phyloP scores from a whole-genome alignment of 2,113 vertebrate genomes.

The Fulica atra region DNA sequence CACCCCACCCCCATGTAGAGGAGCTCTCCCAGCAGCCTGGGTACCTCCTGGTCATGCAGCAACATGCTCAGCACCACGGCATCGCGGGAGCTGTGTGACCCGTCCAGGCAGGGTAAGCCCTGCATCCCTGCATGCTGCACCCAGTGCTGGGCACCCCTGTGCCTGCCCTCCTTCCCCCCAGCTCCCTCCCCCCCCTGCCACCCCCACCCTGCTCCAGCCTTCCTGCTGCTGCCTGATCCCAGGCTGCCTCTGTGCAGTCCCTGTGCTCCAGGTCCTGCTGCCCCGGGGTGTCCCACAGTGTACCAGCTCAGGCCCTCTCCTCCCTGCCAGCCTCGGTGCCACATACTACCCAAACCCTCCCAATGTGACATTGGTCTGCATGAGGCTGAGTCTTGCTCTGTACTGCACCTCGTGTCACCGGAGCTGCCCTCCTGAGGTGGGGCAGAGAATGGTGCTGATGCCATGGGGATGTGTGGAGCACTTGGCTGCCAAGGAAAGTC shows the following conservation, averaged over 20 bases:
- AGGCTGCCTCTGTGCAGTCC: not conserved
- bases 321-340: not conserved
- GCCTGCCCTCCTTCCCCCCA: too few relatives aligned
- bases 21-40: accelerated
- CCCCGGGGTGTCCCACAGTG: not conserved
- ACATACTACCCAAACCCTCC: accelerated
- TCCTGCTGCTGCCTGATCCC: not conserved
- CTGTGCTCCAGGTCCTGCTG: not conserved
- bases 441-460: accelerated
- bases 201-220: not conserved
- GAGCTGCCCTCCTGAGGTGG: not conserved
- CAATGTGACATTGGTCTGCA: accelerated
- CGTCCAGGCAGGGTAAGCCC: not conserved
- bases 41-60: not conserved
- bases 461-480: accelerated
- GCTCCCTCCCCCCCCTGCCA: too few relatives aligned
- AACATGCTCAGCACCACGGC: accelerated
- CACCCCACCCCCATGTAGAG: accelerated
- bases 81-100: not conserved
- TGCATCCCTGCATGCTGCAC: not conserved
- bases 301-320: accelerated
- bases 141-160: accelerated
- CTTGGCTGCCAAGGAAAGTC: not conserved
- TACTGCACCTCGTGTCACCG: accelerated
- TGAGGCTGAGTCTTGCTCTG: accelerated